A percentile compares a stretch with the other conserved stretches of the same genome.
These are phyloP conservation scores for Philotrypesis tridentata DNA, from an alignment of 1,140 invertebrate genomes.

Conservation along the genomic window DNA sequence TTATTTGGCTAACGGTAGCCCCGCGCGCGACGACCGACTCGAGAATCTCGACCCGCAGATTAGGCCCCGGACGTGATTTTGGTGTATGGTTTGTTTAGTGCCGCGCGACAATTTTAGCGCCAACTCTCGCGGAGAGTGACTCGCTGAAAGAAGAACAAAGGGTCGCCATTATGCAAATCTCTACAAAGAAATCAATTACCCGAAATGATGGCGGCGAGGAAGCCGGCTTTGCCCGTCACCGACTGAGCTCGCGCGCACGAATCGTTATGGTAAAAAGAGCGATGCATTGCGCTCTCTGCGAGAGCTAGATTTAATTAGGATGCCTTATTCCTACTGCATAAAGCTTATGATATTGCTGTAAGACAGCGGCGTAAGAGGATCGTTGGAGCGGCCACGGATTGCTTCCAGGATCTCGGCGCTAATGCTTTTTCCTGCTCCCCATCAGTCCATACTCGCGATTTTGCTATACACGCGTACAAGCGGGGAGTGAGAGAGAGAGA, in stretches of 20 bases:
- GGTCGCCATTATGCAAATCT: background rate
- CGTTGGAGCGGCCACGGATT: background rate
- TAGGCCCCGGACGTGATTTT: too few species aligned
- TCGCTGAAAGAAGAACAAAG: background rate
- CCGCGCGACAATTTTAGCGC: too few species aligned
- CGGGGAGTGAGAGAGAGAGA: too few species aligned
- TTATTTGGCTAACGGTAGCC: too few species aligned
- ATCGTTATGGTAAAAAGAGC: background rate
- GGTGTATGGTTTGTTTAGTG: background rate
- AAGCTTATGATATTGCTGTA: background rate
- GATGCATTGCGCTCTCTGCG: background rate
- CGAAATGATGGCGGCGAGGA: background rate
- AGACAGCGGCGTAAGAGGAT: background rate
- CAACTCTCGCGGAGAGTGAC: background rate
- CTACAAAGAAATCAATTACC: background rate
- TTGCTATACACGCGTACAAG: background rate
- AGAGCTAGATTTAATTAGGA: background rate
- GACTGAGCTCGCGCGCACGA: too few species aligned
- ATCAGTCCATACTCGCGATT: background rate
- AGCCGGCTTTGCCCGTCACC: too few species aligned
- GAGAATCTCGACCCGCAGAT: too few species aligned
- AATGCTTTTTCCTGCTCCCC: conserved; percentile 1
- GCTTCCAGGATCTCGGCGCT: conserved; percentile 7
- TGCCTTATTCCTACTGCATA: background rate
- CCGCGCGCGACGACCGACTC: too few species aligned